Base-by-base conservation (phyloP, 2,888 invertebrate species). In the Caenorhabditis angaria region DNA sequence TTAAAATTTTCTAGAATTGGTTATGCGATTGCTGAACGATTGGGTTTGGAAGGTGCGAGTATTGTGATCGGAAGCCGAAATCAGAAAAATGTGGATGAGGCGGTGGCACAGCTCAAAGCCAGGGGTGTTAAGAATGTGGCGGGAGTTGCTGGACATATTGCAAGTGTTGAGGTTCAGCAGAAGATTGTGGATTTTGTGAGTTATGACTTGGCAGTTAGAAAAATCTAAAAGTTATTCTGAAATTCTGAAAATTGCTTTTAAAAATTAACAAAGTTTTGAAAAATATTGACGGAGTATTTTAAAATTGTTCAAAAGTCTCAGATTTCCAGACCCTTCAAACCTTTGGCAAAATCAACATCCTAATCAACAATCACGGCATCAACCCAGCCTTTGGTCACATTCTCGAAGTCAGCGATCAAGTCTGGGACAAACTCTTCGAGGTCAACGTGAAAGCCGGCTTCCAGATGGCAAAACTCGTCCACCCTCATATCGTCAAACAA, bases 351-450 rank as follows among this genome's bases (percentile, higher is more conserved):
- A 81, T 86, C 56, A 95, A 97, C 88, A 95, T 97, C 87, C 90
- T 97, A n/a, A 92, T 97, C 20, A 95, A 95, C 12, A 97, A 97
- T 90, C 97, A 96, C 70, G 96, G 93, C 22, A 93, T 92, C 0
- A 97, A 95, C 89, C 96, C 97, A 20, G 89, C 90, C 22, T 92
- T 93, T 76, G 93, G 93, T 35, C 91, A 92, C 55, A 91, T 94
- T 66, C 89, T 96, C 60, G 79, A 80, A 53, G 78, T 84, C 64
- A 90, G 92, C 20, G 95, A 95, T 89, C 89, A 90, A 55, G 91
- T 91, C 0, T 97, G 95, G 95, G 95, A 96, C 88, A 96, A 89
- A 81, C 94, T 95, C 87, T 96, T 97, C 89, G 96, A 97, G 72
- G 91, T 93, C 0, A 97, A 97, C 89, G 94, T 97, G 0, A 97